These are phyloP conservation scores for Heliconius erato DNA, from an alignment of 2,888 invertebrate genomes.

Conservation along the genomic window DNA sequence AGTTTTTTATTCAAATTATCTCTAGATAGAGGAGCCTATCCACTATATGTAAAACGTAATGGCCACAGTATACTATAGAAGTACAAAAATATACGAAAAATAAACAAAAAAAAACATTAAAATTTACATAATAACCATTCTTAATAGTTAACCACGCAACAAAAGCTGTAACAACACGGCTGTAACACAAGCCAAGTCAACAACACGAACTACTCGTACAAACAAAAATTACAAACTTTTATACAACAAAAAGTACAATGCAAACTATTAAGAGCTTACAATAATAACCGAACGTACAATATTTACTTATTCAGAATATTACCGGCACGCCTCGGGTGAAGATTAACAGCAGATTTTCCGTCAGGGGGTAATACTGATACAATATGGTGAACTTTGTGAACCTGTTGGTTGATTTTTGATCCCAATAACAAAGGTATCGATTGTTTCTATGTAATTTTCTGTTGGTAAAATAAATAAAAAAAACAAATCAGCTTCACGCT, in stretches of 20 bases:
- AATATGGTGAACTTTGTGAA: background rate
- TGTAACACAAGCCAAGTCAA: background rate
- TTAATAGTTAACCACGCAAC: conserved; percentile 2
- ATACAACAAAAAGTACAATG: conserved; percentile 13
- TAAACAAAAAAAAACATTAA: background rate
- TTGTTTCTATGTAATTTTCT: background rate
- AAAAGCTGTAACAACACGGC: background rate
- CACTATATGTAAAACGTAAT: background rate
- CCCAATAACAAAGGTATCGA: conserved; percentile 2
- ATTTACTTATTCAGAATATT: conserved; percentile 32
- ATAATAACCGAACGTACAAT: conserved; percentile 17
- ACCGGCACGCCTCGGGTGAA: conserved; percentile 27
- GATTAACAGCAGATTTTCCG: conserved; percentile 5
- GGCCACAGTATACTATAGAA: background rate
- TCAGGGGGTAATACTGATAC: conserved; percentile 4
- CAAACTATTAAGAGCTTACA: conserved; percentile 33
- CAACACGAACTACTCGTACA: background rate
- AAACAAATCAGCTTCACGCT: no score
- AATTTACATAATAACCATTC: background rate
- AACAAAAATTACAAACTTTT: conserved; percentile 25
- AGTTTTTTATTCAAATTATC: no score
- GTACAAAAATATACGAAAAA: background rate
- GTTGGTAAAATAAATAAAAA: no score
- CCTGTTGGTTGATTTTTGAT: conserved; percentile 14
- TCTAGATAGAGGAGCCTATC: background rate